Percentiles rank a stretch among this genome's conserved stretches.
Evolutionary conservation across 2,797 vertebrate species (phyloP).

Genomic region (Melanotaenia parkinsoni): DNA sequence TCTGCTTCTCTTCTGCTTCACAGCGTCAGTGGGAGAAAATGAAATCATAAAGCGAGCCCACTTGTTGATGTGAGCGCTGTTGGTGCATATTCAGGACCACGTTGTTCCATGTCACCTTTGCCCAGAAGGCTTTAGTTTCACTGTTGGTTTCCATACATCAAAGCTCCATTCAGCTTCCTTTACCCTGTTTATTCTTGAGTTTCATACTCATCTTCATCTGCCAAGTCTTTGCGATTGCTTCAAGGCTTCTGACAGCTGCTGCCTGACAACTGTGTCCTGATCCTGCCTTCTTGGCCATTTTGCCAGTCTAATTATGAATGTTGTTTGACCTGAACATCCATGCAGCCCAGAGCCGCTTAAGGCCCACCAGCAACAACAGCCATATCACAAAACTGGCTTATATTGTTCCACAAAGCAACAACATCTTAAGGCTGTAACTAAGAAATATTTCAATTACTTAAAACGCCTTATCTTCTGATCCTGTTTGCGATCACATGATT

Average conservation of each 20-base stretch:
- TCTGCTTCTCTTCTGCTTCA: slow-evolving; percentile 15
- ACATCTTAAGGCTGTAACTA: neutral
- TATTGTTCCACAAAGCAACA: slow-evolving; percentile 3
- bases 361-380: slow-evolving; percentile 30
- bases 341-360: slow-evolving; percentile 8
- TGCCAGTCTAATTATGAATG: slow-evolving; percentile 19
- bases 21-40: slow-evolving; percentile 10
- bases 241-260: slow-evolving; percentile 52
- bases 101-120: slow-evolving; percentile 19
- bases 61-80: slow-evolving; percentile 5
- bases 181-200: slow-evolving; percentile 51
- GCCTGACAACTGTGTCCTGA: slow-evolving; percentile 54
- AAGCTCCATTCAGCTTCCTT: slow-evolving; percentile 42
- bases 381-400: slow-evolving; percentile 10
- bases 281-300: slow-evolving; percentile 25
- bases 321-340: slow-evolving; percentile 36
- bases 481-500: too few relatives aligned
- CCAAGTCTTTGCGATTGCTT: slow-evolving; percentile 36
- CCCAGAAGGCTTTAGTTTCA: slow-evolving; percentile 24
- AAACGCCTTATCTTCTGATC: neutral
- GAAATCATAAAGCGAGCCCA: slow-evolving; percentile 26
- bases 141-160: slow-evolving; percentile 25
- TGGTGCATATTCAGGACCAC: neutral
- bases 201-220: slow-evolving; percentile 32
- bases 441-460: neutral